Percentiles rank a stretch among this genome's conserved stretches.
Evolutionary conservation across 2,113 vertebrate genomes (phyloP).

Genomic region (Tinamus guttatus): DNA sequence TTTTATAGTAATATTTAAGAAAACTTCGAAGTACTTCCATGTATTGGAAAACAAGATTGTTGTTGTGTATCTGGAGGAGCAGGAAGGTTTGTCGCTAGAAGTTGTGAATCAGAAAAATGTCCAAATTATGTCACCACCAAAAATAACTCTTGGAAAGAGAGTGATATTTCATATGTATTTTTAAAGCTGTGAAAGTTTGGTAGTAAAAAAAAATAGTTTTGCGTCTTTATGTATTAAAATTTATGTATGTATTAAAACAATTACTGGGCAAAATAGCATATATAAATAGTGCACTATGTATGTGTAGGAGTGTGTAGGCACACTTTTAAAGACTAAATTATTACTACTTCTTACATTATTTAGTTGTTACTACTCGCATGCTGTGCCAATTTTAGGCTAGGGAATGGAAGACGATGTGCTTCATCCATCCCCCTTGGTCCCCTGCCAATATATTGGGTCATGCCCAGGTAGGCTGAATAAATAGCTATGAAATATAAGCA

Average conservation of each 20-base stretch:
- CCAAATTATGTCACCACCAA: not conserved
- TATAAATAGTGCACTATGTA: not conserved
- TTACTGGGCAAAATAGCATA: not conserved
- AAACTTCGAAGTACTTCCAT: not conserved
- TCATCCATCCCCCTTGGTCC: not conserved
- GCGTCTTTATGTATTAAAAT: not conserved
- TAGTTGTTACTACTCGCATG: not conserved
- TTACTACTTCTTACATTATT: not conserved
- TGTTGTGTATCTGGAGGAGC: not conserved
- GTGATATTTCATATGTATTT: not conserved
- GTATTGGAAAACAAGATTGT: not conserved
- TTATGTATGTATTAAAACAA: not conserved
- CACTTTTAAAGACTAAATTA: not conserved
- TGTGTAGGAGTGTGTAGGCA: not conserved
- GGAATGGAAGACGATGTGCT: not conserved
- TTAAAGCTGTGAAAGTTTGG: not conserved
- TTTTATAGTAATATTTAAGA: conserved; percentile 25
- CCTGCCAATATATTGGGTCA: not conserved
- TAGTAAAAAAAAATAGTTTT: not conserved
- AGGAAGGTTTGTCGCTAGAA: not conserved
- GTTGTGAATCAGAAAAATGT: not conserved
- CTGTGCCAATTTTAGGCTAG: not conserved
- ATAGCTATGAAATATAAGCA: not conserved
- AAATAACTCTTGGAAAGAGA: not conserved
- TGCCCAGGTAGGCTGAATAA: not conserved